Evolutionary conservation across 2,797 vertebrate species (phyloP).

Genomic region (Lutra lutra): DNA sequence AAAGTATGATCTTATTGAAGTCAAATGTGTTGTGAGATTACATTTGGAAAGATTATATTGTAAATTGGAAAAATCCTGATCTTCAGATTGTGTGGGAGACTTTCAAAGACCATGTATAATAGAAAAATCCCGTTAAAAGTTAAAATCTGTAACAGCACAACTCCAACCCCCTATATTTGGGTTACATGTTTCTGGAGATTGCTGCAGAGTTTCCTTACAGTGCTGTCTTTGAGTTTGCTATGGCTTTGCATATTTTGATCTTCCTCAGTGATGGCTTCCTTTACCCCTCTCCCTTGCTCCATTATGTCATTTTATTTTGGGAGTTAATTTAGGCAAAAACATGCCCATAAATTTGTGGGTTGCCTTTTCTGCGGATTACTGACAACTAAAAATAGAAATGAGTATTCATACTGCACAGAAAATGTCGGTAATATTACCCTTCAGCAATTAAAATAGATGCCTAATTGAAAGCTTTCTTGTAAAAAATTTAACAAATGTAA

Average conservation of each 20-base stretch:
- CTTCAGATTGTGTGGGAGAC: constrained; percentile 15
- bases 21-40: constrained; percentile 82
- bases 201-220: constrained; percentile 47
- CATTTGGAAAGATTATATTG: constrained; percentile 74
- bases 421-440: constrained; percentile 43
- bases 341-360: background rate
- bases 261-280: constrained; percentile 43
- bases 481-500: constrained; percentile 55
- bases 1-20: constrained; percentile 65
- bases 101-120: background rate
- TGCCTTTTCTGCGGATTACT: constrained; percentile 61
- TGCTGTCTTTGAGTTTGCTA: constrained; percentile 43
- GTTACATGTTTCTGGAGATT: constrained; percentile 7
- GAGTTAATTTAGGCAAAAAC: constrained; percentile 48
- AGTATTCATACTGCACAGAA: constrained; percentile 51
- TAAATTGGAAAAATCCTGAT: constrained; percentile 54
- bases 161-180: background rate
- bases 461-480: constrained; percentile 57
- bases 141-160: constrained; percentile 45
- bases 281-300: background rate
- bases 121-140: constrained; percentile 49
- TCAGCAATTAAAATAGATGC: constrained; percentile 58
- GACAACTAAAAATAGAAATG: constrained; percentile 52
- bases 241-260: constrained; percentile 38
- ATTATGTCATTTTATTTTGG: constrained; percentile 45